Base-by-base conservation (phyloP, 2,113 vertebrate species). In the Ascaphus truei region DNA sequence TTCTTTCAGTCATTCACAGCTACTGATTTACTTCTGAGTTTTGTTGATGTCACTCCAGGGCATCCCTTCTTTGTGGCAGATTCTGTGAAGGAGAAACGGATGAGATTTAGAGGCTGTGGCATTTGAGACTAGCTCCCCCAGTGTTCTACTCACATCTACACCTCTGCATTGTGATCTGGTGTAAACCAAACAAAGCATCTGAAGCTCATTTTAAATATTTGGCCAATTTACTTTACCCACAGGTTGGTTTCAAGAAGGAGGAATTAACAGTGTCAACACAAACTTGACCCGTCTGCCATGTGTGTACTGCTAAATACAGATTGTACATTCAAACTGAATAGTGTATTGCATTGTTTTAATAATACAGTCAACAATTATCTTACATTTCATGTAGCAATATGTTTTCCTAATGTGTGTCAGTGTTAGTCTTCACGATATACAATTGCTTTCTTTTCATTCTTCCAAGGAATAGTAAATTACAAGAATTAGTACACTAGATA, bases 1-100 rank as follows among this genome's bases (percentile, higher is more conserved):
- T n/a, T n/a, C n/a, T n/a, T n/a, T n/a, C n/a, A n/a, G n/a, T n/a
- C 39, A 31, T 53, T 43, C 30, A 13, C 66, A 59, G 41, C 12
- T 47, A 10, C 27, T 47, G 27, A 18, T 48, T n/a, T 68, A 4
- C 52, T 15, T 31, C 16, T 22, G 15, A 47, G 18, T 33, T 36
- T 30, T 56, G 29, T 15, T 68, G 20, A 25, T 20, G 41, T 34
- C 53, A 50, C 66, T 37, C 20, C 53, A 33, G 66, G 55, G 52
- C 52, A 37, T 22, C 53, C 25, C 41, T 6, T n/a, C 16, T 13
- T 23, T 48, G 65, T 68, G 53, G 13, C 27, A 68, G 20, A 25
- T 48, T 31, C 39, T 68, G 41, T 45, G 66, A 29, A 50, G 66
- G 41, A 22, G 55, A 68, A 29, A 22, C 31, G 16, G 41, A 48